Evolutionary conservation across 2,888 invertebrate species (phyloP).

Genomic region (Coelinius sp.): DNA sequence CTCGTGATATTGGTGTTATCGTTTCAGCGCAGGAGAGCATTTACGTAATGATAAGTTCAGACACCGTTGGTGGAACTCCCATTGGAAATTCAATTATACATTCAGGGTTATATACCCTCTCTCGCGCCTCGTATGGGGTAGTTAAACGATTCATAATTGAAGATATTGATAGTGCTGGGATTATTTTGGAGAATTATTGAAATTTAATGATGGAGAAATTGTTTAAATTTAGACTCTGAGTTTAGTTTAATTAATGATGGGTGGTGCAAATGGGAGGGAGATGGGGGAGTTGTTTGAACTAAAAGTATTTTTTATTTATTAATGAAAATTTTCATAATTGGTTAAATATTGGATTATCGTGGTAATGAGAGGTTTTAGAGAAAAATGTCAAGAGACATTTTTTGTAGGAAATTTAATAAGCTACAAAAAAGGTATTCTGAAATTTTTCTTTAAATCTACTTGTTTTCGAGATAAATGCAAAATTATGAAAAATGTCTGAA

Average conservation of each 20-base stretch:
- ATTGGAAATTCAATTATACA: constrained; percentile 25
- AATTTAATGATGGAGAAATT: background rate
- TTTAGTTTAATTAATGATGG: background rate
- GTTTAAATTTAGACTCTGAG: background rate
- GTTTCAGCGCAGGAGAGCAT: constrained; percentile 32
- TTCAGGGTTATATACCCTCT: background rate
- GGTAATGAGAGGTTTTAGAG: no score
- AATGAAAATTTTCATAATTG: no score
- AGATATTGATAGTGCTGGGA: constrained; percentile 11
- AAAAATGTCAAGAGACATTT: no score
- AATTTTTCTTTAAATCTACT: no score
- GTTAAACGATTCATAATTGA: constrained; percentile 26
- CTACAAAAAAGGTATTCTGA: no score
- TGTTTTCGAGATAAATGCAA: no score
- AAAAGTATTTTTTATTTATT: no score
- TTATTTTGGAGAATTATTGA: background rate
- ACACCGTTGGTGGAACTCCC: background rate
- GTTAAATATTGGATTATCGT: no score
- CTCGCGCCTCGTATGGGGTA: background rate
- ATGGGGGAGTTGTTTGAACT: no score
- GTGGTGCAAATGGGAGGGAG: no score
- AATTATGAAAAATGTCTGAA: no score
- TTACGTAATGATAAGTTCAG: constrained; percentile 32
- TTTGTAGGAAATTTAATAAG: no score
- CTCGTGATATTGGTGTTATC: constrained; percentile 42